phyloP scores from a whole-genome alignment of 2,888 invertebrate genomes.

The Carterocephalus palaemon region DNA sequence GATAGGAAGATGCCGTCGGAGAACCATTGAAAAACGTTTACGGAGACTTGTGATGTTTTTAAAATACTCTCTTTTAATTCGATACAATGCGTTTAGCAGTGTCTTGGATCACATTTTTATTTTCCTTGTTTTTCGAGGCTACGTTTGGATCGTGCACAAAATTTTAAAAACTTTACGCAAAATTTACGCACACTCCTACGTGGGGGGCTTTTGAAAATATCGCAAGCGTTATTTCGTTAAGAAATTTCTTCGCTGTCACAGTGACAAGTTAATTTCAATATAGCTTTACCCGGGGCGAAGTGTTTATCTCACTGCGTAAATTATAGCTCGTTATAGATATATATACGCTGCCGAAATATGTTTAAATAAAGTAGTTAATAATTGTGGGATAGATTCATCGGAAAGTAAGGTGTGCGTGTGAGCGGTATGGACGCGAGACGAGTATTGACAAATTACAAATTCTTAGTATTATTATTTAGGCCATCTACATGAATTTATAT shows the following conservation, averaged over 20 bases:
- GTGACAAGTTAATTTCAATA: slow-evolving; percentile 45
- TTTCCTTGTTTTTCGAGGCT: slow-evolving; percentile 9
- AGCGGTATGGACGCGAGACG: too few species aligned
- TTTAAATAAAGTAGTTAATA: slow-evolving; percentile 50
- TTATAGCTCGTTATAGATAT: slow-evolving; percentile 56
- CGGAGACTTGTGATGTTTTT: slow-evolving; percentile 57
- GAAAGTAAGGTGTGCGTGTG: slow-evolving; percentile 33
- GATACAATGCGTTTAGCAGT: slow-evolving; percentile 11
- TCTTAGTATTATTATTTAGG: slow-evolving; percentile 68
- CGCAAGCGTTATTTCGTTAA: slow-evolving; percentile 44
- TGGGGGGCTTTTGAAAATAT: slow-evolving; percentile 54
- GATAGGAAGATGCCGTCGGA: slow-evolving; percentile 7
- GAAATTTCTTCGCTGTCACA: slow-evolving; percentile 35
- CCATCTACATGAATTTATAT: slow-evolving; percentile 71
- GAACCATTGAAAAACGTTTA: slow-evolving; percentile 19
- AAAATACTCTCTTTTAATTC: slow-evolving; percentile 40
- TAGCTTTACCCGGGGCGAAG: slow-evolving; percentile 57
- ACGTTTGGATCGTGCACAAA: slow-evolving; percentile 16
- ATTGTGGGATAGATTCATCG: slow-evolving; percentile 46
- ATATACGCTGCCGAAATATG: slow-evolving; percentile 55
- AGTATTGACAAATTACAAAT: slow-evolving; percentile 18
- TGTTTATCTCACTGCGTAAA: slow-evolving; percentile 64
- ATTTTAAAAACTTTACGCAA: slow-evolving; percentile 26
- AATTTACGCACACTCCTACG: slow-evolving; percentile 50
- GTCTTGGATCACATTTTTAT: slow-evolving; percentile 8